A percentile compares a stretch with the other conserved stretches of the same genome.
These are phyloP conservation scores for Chloromyia formosa DNA, from an alignment of 2,888 invertebrate genomes.

Conservation along the genomic window DNA sequence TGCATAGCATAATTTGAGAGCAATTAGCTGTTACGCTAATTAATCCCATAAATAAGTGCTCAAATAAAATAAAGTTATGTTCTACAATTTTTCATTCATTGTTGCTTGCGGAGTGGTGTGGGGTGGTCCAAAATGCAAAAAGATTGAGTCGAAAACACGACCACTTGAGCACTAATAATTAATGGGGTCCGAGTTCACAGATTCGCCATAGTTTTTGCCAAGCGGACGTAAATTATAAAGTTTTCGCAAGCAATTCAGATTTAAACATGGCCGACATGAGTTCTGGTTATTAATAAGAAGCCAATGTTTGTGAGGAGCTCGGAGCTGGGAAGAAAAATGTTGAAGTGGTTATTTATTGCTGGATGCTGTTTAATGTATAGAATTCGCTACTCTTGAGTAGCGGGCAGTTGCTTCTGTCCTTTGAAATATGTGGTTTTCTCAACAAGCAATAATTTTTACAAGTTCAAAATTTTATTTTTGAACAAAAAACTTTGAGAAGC, in stretches of 20 bases:
- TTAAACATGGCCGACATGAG: too few species aligned
- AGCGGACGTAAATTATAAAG: constrained; percentile 27
- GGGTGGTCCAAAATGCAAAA: not conserved
- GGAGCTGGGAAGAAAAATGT: too few species aligned
- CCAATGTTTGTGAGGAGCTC: too few species aligned
- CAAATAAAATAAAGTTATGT: constrained; percentile 35
- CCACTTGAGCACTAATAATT: constrained; percentile 8
- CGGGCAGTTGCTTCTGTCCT: too few species aligned
- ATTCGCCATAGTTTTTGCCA: not conserved
- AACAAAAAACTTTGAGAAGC: too few species aligned
- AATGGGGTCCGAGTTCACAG: not conserved
- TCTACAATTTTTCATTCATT: not conserved
- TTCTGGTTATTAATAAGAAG: too few species aligned
- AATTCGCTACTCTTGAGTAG: too few species aligned
- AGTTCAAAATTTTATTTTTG: too few species aligned
- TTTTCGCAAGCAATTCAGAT: not conserved
- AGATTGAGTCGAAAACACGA: not conserved
- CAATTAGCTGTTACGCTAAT: constrained; percentile 39
- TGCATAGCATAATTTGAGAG: constrained; percentile 25
- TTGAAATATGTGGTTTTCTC: too few species aligned
- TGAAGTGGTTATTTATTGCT: too few species aligned
- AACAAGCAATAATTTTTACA: too few species aligned
- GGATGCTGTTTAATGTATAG: too few species aligned
- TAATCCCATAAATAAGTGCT: constrained; percentile 39
- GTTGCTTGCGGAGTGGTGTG: not conserved